Evolutionary conservation across 2,888 invertebrate genomes (phyloP).

Genomic region (Sympetrum striolatum): DNA sequence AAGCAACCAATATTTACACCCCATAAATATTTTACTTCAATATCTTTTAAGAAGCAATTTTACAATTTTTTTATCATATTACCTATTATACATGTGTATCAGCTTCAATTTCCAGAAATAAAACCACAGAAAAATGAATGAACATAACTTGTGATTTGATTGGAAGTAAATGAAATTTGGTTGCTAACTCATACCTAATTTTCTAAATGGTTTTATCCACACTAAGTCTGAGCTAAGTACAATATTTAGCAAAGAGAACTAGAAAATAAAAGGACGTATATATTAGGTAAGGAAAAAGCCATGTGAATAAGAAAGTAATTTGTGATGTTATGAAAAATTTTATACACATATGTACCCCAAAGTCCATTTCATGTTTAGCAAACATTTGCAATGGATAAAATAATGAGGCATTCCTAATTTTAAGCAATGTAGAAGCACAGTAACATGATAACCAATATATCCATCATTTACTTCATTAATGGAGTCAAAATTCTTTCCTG

Average conservation of each 20-base stretch:
- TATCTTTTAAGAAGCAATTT: no score
- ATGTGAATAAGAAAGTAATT: not conserved
- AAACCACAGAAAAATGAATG: not conserved
- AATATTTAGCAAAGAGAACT: conserved; percentile 2
- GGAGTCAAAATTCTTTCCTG: no score
- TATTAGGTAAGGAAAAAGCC: conserved; percentile 44
- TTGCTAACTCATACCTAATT: conserved; percentile 16
- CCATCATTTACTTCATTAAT: no score
- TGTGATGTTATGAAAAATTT: not conserved
- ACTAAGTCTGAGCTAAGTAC: conserved; percentile 21
- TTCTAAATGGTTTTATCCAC: not conserved
- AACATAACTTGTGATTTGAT: not conserved
- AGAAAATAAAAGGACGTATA: conserved; percentile 25
- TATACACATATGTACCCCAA: not conserved
- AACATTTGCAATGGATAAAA: conserved; percentile 39
- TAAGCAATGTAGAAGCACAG: not conserved
- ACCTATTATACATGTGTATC: no score
- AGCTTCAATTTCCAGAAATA: no score
- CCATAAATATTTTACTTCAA: no score
- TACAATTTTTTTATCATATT: no score
- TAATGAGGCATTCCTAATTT: conserved; percentile 44
- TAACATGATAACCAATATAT: not conserved
- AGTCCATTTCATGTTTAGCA: conserved; percentile 35
- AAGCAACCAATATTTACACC: conserved; percentile 7
- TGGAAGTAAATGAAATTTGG: not conserved